Evolutionary conservation across 2,113 vertebrate genomes (phyloP), one percentile per base, ranked within the genome.

Genomic region (Platichthys flesus): DNA sequence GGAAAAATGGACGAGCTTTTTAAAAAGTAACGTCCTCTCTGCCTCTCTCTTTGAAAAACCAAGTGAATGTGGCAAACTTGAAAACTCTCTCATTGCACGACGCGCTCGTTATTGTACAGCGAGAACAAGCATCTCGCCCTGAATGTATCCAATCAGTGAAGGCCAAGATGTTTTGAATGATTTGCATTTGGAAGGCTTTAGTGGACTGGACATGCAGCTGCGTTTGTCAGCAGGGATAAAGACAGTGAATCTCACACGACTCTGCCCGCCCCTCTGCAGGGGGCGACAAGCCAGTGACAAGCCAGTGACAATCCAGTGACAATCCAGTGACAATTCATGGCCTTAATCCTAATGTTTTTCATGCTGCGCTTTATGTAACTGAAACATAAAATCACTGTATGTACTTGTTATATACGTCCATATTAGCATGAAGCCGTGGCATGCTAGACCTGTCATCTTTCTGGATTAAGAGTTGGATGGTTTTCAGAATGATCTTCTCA

Each of bases 391-490:
- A 54, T 6, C 81, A 69, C 9, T 79, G 57, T 24, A 23, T 56
- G 49, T 4, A 16, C 26, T 28, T 68, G 20, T 71, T 56, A 71
- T 65, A 57, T 35, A 40, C 45, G 61, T 73, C 52, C 70, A 77
- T 69, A 26, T 24, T 68, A 31, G 67, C 56, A 51, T 51, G 47
- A 15, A 35, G 82, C 69, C 69, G 52, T 78, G 61, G 49, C 85
- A 77, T 70, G 84, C 71, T 37, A 78, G 67, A 49, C 26, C 31
- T 10, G 15, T 54, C 77, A 58, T 85, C 70, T 76, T 78, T 86
- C 77, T 83, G 83, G 88, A 90, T 88, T 91, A 90, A 83, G 71
- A 86, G 75, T 82, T 85, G 82, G 80, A 84, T 67, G 55, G 65
- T 77, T 82, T 86, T 85, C 72, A 83, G 76, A 77, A 76, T 74